Base-by-base conservation (phyloP, 2,797 vertebrate genomes). In the Gephyroberyx darwinii region DNA sequence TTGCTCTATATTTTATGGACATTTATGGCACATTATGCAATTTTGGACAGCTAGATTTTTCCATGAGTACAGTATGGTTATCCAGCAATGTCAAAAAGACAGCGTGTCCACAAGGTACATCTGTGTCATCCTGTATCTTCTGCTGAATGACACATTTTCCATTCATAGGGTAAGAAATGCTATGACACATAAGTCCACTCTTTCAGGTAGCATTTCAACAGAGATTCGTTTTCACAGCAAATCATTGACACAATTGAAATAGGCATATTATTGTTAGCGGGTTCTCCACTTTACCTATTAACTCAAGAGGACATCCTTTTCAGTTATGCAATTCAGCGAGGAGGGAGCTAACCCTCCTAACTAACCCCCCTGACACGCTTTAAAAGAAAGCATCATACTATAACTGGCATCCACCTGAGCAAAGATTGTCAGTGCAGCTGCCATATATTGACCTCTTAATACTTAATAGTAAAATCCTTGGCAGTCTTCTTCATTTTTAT, bases 201-300 rank as follows among this genome's bases (percentile, higher is more conserved):
- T 47, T 74, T 71, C 67, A 66, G 48, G 70, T 60, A 62, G 63
- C 63, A 69, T 83, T 91, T 91, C 86, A 86, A 85, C 86, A 84
- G 70, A 61, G 48, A 58, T 52, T 47, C 17, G 39, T 74, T 66
- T 69, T 68, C 69, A 69, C 14, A 66, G 76, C 69, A 64, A 94
- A 94, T 94, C 88, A 94, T 94, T 94, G 86, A 94, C 88, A 69
- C 53, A 33, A 78, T 78, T 85, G 58, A 70, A 80, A 84, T 69
- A 66, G 65, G 54, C 30, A 76, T 83, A 84, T 86, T 88, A 68
- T 85, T 78, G 71, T 85, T 80, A 53, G 78, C 83, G 66, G 71
- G 47, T 76, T 77, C 62, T 72, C 59, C 67, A 55, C 85, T 92
- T 92, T 77, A 93, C 77, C 69, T 81, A 94, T 94, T 94, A 94